Base-by-base conservation (phyloP, 2,797 vertebrate genomes). In the Neosilurus hyrtlii region DNA sequence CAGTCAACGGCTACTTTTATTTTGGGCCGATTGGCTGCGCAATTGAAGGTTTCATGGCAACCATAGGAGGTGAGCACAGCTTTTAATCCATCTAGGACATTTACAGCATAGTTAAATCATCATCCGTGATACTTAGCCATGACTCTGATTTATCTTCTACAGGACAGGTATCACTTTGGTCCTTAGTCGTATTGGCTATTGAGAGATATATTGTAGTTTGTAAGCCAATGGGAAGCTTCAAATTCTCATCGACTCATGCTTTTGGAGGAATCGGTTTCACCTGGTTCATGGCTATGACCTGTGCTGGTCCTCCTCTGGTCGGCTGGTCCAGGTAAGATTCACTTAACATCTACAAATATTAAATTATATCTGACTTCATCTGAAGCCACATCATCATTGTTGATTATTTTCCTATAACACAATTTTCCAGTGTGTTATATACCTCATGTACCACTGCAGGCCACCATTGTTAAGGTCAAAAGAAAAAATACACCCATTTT, bases 201-300 rank as follows among this genome's bases (percentile, higher is more conserved):
- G 87, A 90, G 65, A 82, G 88, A 71, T 83, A 90, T 80, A 89
- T 93, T 2, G 90, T 94, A 0, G 88, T 93, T 83, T 94, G 93
- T 91, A 94, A 94, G 43, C 90, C 92, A 26, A 92, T 91, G 92
- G 92, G 91, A 24, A 94, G 91, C 79, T 93, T 94, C 68, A 92
- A 90, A 86, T 93, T 93, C 86, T 90, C 88, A 0, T 0, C 89
- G 0, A 83, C 79, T 37, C 90, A 93, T 0, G 90, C 93, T 82
- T n/a, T 90, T 70, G 81, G 89, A 82, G 93, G 92, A 84, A 91
- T 92, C 4, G 87, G 59, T 11, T 92, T 93, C 77, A 94, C 92
- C 87, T 94, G 92, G 92, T 0, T 92, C 26, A 92, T 93, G 91
- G 88, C 92, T 37, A 1, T 92, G 0, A 86, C 90, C 62, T 93